These are phyloP conservation scores for Perca flavescens DNA, from an alignment of 2,113 vertebrate genomes.

Conservation along the genomic window DNA sequence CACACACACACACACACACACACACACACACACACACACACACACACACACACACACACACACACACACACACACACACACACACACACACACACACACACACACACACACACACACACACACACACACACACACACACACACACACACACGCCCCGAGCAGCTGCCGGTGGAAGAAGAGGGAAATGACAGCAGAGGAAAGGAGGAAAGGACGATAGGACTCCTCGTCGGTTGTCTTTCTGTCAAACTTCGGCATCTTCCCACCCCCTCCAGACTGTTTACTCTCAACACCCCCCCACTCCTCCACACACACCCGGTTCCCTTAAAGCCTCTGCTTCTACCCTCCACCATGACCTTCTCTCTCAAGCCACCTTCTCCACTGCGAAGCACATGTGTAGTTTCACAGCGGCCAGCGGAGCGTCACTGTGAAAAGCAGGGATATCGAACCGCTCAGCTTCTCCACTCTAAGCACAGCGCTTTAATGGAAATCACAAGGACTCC, in stretches of 20 bases:
- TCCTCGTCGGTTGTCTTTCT: background rate
- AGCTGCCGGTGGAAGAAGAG: background rate
- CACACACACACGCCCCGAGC: constrained; percentile 13
- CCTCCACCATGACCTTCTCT: constrained; percentile 35
- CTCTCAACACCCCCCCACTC: background rate
- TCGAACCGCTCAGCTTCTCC: constrained; percentile 42
- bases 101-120: constrained; percentile 2
- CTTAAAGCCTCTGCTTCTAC: background rate
- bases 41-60: constrained; percentile 4
- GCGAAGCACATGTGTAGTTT: constrained; percentile 26
- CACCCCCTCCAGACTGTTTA: background rate
- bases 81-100: background rate
- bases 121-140: background rate
- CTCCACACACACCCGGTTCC: background rate
- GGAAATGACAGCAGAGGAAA: constrained; percentile 18
- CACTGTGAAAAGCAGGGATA: constrained; percentile 27
- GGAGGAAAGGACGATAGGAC: constrained; percentile 1
- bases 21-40: constrained; percentile 1
- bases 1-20: background rate
- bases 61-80: background rate
- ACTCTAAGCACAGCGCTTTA: constrained; percentile 56
- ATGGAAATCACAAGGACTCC: constrained; percentile 53
- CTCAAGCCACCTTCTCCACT: constrained; percentile 13
- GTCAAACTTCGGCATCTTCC: background rate
- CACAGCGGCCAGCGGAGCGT: constrained; percentile 2